A percentile compares a stretch with the other conserved stretches of the same genome.
phyloP scores from a whole-genome alignment of 2,797 vertebrate genomes.

The Aulostomus chinensis region DNA sequence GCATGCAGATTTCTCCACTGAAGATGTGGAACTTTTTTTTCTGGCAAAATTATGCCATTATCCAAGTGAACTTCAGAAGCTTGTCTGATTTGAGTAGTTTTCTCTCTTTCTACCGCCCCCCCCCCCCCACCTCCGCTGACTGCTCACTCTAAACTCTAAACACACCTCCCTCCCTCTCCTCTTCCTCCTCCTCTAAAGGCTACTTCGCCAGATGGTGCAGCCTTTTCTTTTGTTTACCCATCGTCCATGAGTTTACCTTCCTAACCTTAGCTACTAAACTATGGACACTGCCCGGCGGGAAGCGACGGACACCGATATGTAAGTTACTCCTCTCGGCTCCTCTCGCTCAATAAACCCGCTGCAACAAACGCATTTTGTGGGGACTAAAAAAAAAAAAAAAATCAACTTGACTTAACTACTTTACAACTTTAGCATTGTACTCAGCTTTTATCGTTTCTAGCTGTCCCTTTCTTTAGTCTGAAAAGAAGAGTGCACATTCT shows the following conservation, averaged over 20 bases:
- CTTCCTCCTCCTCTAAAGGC: slow-evolving; percentile 75
- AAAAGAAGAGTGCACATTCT: neutral
- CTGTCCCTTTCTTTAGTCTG: slow-evolving; percentile 1
- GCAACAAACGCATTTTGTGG: too few relatives aligned
- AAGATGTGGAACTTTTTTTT: too few relatives aligned
- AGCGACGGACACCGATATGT: slow-evolving; percentile 44
- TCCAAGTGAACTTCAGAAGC: neutral
- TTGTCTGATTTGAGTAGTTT: neutral
- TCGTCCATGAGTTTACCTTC: slow-evolving; percentile 62
- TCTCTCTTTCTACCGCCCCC: neutral
- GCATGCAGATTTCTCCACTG: too few relatives aligned
- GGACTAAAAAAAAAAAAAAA: slow-evolving; percentile 20
- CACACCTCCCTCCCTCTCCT: slow-evolving; percentile 82
- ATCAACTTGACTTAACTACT: slow-evolving; percentile 48
- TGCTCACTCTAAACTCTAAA: slow-evolving; percentile 81
- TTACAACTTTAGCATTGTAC: slow-evolving; percentile 28
- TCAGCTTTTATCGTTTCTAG: slow-evolving; percentile 59
- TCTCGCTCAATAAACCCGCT: too few relatives aligned
- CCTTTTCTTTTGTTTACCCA: slow-evolving; percentile 81
- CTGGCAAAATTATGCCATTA: too few relatives aligned
- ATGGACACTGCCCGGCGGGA: slow-evolving; percentile 53
- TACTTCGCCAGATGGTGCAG: slow-evolving; percentile 86
- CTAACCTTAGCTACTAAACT: slow-evolving; percentile 64
- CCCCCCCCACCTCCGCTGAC: slow-evolving; percentile 23
- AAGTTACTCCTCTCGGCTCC: slow-evolving; percentile 34